These are phyloP conservation scores for Tinea trinotella DNA, from an alignment of 2,888 invertebrate genomes.

Conservation along the genomic window DNA sequence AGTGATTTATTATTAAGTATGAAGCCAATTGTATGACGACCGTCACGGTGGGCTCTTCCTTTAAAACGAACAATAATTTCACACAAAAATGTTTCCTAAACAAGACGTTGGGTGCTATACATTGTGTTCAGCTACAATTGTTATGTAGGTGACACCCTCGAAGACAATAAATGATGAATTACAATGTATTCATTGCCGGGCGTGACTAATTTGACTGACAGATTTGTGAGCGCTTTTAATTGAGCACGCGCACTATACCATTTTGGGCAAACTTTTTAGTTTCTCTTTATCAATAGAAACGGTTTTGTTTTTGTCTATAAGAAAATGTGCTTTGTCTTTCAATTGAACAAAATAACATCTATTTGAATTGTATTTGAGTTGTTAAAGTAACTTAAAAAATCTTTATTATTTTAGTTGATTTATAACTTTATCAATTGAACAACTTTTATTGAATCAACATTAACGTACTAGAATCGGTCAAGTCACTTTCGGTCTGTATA, in stretches of 20 bases:
- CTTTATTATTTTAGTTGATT: too few species aligned
- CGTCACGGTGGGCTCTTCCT: slow-evolving; percentile 53
- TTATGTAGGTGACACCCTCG: slow-evolving; percentile 18
- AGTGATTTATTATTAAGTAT: slow-evolving; percentile 6
- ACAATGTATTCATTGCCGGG: slow-evolving; percentile 34
- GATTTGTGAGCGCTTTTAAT: slow-evolving; percentile 33
- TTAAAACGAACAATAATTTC: slow-evolving; percentile 38
- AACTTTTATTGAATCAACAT: too few species aligned
- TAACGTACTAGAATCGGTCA: too few species aligned
- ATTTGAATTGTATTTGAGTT: too few species aligned
- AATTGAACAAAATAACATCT: too few species aligned
- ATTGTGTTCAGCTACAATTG: slow-evolving; percentile 35
- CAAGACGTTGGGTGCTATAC: slow-evolving; percentile 49
- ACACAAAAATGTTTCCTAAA: slow-evolving; percentile 51
- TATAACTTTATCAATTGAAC: too few species aligned
- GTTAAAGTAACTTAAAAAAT: too few species aligned
- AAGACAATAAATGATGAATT: slow-evolving; percentile 13
- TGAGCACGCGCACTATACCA: slow-evolving; percentile 30
- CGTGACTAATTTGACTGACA: slow-evolving; percentile 44
- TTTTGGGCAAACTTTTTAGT: not conserved
- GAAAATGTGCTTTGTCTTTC: not conserved
- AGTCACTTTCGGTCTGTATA: too few species aligned
- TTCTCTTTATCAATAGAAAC: slow-evolving; percentile 6
- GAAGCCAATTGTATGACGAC: slow-evolving; percentile 18
- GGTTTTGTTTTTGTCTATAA: not conserved